A percentile compares a stretch with the other conserved stretches of the same genome.
phyloP scores from a whole-genome alignment of 2,888 invertebrate genomes.

The Allolobophora icterica region DNA sequence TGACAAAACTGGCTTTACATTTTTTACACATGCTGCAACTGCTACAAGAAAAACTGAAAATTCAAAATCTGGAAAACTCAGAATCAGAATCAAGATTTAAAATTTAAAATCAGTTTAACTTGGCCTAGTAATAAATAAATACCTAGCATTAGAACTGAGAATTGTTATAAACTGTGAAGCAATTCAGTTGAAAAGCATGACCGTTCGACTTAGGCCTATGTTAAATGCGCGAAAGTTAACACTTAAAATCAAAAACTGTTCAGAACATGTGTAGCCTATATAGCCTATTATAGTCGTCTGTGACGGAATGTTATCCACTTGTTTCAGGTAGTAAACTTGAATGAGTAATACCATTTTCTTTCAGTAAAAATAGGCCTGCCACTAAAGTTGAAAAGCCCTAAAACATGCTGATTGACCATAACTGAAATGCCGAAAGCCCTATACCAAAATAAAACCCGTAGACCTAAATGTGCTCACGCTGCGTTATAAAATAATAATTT shows the following conservation, averaged over 20 bases:
- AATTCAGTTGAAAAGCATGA: neutral
- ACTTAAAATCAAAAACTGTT: neutral
- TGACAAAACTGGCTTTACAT: neutral
- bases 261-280: too few relatives aligned
- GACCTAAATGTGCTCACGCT: neutral
- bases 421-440: neutral
- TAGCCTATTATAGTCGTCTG: neutral
- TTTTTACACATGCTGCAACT: too few relatives aligned
- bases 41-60: neutral
- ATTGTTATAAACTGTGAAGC: neutral
- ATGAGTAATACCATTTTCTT: neutral
- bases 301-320: neutral
- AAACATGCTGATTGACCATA: neutral
- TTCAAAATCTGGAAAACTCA: neutral
- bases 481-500: neutral
- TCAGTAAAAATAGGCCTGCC: neutral
- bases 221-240: neutral
- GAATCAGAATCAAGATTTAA: too few relatives aligned
- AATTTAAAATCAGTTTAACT: too few relatives aligned
- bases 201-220: neutral
- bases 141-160: neutral
- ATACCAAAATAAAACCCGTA: neutral
- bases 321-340: neutral
- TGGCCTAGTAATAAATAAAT: neutral
- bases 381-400: neutral